Evolutionary conservation across 2,888 invertebrate genomes (phyloP).

Genomic region (Drosophila kuntzei): DNA sequence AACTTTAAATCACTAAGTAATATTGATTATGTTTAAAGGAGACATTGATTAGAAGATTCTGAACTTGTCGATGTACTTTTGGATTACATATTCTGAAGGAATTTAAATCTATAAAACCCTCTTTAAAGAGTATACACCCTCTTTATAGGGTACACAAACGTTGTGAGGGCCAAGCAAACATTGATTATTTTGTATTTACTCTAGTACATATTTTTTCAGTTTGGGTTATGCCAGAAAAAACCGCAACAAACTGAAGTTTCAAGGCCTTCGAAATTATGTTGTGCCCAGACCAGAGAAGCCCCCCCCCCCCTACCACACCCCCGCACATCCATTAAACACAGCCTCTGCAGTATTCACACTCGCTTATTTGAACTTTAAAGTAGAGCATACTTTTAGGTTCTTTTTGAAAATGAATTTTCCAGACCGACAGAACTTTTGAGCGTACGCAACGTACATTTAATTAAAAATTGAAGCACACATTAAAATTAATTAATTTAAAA

Average conservation of each 20-base stretch:
- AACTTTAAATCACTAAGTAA: background rate
- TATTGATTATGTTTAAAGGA: too few relatives aligned
- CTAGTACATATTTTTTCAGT: slow-evolving; percentile 4
- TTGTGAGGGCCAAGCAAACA: background rate
- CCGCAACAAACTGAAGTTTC: slow-evolving; percentile 60
- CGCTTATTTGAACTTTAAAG: slow-evolving; percentile 31
- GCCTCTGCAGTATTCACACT: background rate
- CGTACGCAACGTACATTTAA: slow-evolving; percentile 46
- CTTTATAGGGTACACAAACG: slow-evolving; percentile 5
- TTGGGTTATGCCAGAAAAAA: slow-evolving; percentile 25
- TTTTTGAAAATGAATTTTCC: slow-evolving; percentile 32
- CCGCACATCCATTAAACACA: background rate
- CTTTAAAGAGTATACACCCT: slow-evolving; percentile 2
- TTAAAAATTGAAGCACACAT: slow-evolving; percentile 55
- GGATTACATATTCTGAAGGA: background rate
- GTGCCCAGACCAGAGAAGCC: slow-evolving; percentile 11
- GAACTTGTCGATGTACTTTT: background rate
- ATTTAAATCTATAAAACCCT: background rate
- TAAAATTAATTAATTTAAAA: slow-evolving; percentile 74
- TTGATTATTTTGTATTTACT: background rate
- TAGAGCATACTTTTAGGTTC: slow-evolving; percentile 62
- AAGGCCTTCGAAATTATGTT: slow-evolving; percentile 66
- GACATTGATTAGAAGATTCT: background rate
- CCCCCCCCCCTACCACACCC: background rate
- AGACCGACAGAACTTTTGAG: slow-evolving; percentile 17